These are phyloP conservation scores for Xenopus laevis DNA, from an alignment of 2,113 vertebrate genomes.

Conservation along the genomic window DNA sequence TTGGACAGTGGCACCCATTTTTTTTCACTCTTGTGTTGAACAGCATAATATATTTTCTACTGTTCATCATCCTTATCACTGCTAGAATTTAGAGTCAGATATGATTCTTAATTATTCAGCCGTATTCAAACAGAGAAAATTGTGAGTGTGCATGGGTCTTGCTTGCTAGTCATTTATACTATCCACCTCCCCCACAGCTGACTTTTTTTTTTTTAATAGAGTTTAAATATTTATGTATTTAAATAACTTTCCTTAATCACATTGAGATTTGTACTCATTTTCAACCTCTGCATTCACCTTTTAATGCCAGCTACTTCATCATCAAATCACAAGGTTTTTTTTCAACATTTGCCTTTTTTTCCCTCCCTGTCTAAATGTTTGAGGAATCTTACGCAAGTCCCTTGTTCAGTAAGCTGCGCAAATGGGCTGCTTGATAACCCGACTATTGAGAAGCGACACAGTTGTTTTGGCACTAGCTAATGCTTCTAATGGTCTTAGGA, in stretches of 20 bases:
- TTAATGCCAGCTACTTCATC: constrained; percentile 5
- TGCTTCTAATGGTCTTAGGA: background rate
- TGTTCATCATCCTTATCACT: background rate
- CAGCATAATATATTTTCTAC: too few species aligned
- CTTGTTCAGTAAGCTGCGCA: constrained; percentile 57
- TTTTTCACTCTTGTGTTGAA: too few species aligned
- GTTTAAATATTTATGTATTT: constrained; percentile 53
- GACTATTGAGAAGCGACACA: background rate
- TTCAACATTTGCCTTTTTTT: constrained; percentile 46
- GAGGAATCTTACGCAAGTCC: constrained; percentile 55
- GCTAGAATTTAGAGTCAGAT: background rate
- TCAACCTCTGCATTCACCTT: constrained; percentile 49
- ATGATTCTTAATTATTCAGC: background rate
- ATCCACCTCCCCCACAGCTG: too few species aligned
- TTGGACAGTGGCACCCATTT: background rate
- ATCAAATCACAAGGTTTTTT: constrained; percentile 53
- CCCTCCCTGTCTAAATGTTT: constrained; percentile 54
- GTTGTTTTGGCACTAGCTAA: background rate
- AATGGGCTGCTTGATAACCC: background rate
- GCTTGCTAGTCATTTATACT: constrained; percentile 30
- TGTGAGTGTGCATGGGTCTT: background rate
- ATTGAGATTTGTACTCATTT: constrained; percentile 46
- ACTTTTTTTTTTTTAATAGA: too few species aligned
- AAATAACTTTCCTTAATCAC: constrained; percentile 46
- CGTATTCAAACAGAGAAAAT: background rate